phyloP scores from a whole-genome alignment of 2,113 vertebrate genomes.

The Anthoscopus minutus region DNA sequence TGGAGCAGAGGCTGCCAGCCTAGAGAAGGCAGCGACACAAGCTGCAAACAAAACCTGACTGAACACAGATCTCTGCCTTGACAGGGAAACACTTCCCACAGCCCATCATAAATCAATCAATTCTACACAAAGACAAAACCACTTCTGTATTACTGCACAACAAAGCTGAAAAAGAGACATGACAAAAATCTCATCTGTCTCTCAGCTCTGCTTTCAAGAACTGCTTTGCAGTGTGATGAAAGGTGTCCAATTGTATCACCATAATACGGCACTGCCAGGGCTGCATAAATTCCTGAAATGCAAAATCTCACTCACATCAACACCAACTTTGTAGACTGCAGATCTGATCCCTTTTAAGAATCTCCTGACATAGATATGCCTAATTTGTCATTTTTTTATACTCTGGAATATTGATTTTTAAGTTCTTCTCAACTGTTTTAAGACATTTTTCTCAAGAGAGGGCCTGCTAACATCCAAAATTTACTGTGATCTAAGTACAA shows the following conservation, averaged over 20 bases:
- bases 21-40: neutral
- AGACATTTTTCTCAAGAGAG: neutral
- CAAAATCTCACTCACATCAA: constrained; percentile 33
- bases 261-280: neutral
- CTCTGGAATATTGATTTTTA: constrained; percentile 1
- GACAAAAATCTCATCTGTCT: constrained; percentile 53
- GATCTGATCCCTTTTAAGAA: constrained; percentile 21
- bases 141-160: constrained; percentile 10
- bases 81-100: neutral
- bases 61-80: neutral
- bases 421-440: neutral
- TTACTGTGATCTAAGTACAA: neutral
- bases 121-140: constrained; percentile 7
- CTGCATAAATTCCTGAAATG: constrained; percentile 14
- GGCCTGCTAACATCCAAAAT: neutral
- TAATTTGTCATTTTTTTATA: constrained; percentile 9
- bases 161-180: constrained; percentile 27
- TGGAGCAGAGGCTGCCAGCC: neutral
- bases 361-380: constrained; percentile 1
- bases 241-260: constrained; percentile 34
- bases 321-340: constrained; percentile 4
- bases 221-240: constrained; percentile 56
- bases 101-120: constrained; percentile 32
- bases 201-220: constrained; percentile 41
- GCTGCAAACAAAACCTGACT: neutral